Evolutionary conservation across 2,113 vertebrate species (phyloP).

Genomic region (Eudyptes chrysolophus): DNA sequence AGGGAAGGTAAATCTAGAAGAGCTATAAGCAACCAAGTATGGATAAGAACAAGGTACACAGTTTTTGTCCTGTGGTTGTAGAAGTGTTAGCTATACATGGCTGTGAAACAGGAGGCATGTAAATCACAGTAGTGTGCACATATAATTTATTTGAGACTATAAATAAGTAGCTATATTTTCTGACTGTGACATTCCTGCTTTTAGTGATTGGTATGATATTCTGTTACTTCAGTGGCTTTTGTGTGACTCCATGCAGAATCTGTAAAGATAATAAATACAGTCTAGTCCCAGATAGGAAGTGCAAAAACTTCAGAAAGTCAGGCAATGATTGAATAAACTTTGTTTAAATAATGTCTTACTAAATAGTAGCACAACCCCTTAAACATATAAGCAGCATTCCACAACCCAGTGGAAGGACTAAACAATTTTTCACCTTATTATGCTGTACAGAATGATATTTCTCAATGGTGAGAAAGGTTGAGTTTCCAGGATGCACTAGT

Average conservation of each 20-base stretch:
- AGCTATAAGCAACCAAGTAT: background rate
- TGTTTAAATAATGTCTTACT: background rate
- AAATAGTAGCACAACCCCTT: background rate
- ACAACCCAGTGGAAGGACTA: background rate
- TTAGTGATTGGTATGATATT: background rate
- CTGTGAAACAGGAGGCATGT: background rate
- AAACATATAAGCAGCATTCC: background rate
- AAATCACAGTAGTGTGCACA: background rate
- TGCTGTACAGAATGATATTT: background rate
- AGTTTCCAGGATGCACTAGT: background rate
- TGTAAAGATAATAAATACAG: background rate
- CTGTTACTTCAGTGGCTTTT: background rate
- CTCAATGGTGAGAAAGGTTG: background rate
- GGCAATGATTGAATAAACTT: background rate
- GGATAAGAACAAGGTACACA: background rate
- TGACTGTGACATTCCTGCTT: background rate
- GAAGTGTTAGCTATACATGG: background rate
- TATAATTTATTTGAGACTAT: background rate
- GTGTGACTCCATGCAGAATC: background rate
- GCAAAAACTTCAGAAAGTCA: background rate
- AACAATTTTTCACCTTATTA: background rate
- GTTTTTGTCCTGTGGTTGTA: background rate
- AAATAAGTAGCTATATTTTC: background rate
- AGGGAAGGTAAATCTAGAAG: background rate
- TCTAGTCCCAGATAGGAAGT: background rate